A percentile compares a stretch with the other conserved stretches of the same genome.
Conservation (phyloP, 2,797 vertebrate genomes). For the Morelia viridis region DNA sequence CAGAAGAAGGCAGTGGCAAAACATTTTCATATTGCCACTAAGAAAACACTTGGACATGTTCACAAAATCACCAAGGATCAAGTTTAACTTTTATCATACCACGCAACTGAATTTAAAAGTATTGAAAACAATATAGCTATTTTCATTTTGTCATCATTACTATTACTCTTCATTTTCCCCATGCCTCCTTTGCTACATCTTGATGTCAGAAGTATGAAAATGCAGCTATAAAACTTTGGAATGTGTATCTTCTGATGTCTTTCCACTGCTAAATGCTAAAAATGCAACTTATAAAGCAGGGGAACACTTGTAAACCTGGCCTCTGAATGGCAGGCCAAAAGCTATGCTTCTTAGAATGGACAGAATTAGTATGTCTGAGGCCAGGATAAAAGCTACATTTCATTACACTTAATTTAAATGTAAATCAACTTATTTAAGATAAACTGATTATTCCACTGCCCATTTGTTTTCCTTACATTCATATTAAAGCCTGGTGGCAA, state of each 20-base stretch:
- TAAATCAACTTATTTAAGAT: neutral
- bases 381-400: neutral
- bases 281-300: neutral
- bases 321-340: neutral
- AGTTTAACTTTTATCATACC: neutral
- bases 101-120: neutral
- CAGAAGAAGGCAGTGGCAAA: neutral
- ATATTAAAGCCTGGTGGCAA: neutral
- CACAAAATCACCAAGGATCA: neutral
- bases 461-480: neutral
- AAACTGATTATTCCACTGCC: neutral
- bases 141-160: neutral
- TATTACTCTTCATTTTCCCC: neutral
- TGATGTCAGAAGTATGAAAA: neutral
- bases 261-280: neutral
- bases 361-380: neutral
- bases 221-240: neutral
- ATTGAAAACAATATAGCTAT: neutral
- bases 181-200: neutral
- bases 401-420: neutral
- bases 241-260: neutral
- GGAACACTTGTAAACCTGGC: neutral
- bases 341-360: neutral
- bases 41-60: neutral
- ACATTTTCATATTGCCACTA: neutral